Base-by-base conservation (phyloP, 2,888 invertebrate species). In the Andrena chrysosceles region DNA sequence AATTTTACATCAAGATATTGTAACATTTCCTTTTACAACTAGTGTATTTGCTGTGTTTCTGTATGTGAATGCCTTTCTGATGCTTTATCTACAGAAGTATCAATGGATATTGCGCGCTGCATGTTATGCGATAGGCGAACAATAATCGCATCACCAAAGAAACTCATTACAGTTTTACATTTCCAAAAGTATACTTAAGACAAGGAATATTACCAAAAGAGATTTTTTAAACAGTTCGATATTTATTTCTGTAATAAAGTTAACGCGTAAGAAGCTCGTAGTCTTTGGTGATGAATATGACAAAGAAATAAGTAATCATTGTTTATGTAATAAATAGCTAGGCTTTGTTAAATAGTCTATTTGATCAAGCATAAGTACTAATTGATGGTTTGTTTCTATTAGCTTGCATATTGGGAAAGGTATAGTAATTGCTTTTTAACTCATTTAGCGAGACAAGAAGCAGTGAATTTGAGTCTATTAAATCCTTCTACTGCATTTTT, bases 321-420 rank as follows among this genome's bases (percentile, higher is more conserved):
- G 60, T 73, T 70, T 64, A 49, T 63, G 54, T 56, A 76, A 78
- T 63, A 82, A 67, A 63, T 79, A 62, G 68, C 64, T 82, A 82
- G 56, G 77, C 76, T 80, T 82, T 86, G 54, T 72, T 75, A 71
- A 81, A 77, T 81, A 81, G 82, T 78, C 56, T 77, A 77, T 73
- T 78, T 63, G 59, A 72, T 81, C 60, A 77, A 86, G 78, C 83
- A 83, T 76, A 87, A 87, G 66, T 89, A 90, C 89, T 92, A 92
- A 91, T 90, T 77, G 75, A 87, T 83, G 76, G 90, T 90, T 92
- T 91, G 86, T 93, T 93, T 92, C 89, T 90, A 90, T 91, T 92
- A 94, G 93, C 93, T 93, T 90, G 92, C 94, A 93, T 91, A 91
- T 91, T 93, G 91, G 93, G 92, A 92, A 93, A 93, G 92, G 93